These are phyloP conservation scores for Etheostoma nigrum DNA, from an alignment of 2,797 vertebrate species.

Conservation along the genomic window DNA sequence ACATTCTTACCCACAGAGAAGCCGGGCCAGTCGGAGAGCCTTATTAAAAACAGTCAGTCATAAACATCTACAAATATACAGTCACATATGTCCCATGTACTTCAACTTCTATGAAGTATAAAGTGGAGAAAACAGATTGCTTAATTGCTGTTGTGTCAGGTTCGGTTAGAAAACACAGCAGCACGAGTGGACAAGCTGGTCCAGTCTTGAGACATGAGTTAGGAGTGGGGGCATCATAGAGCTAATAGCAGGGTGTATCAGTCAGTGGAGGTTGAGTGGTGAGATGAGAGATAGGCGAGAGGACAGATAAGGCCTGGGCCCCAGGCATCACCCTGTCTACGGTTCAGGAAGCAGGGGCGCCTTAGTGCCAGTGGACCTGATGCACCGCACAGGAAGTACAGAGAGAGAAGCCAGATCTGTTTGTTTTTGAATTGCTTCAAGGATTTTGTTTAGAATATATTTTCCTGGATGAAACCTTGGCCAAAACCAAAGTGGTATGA, in stretches of 20 bases:
- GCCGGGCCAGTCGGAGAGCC: background rate
- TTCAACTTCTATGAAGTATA: constrained; percentile 7
- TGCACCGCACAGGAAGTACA: constrained; percentile 56
- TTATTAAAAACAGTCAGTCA: constrained; percentile 19
- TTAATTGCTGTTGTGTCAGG: constrained; percentile 33
- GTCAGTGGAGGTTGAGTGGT: constrained; percentile 70
- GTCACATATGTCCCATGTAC: constrained; percentile 4
- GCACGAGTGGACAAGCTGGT: constrained; percentile 41
- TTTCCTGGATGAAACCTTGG: background rate
- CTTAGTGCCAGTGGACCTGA: constrained; percentile 34
- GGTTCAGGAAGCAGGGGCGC: constrained; percentile 67
- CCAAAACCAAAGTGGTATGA: background rate
- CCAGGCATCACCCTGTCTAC: constrained; percentile 49
- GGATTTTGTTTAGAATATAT: constrained; percentile 7
- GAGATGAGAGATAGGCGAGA: constrained; percentile 72
- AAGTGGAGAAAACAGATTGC: constrained; percentile 25
- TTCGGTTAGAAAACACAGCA: constrained; percentile 52
- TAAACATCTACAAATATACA: constrained; percentile 26
- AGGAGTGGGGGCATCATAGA: background rate
- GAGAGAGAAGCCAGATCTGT: constrained; percentile 23
- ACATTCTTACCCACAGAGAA: constrained; percentile 17
- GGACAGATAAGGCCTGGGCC: constrained; percentile 75
- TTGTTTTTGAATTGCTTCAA: constrained; percentile 2
- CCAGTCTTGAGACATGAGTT: constrained; percentile 43
- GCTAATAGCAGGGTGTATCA: constrained; percentile 84